Evolutionary conservation across 2,113 vertebrate species (phyloP).

Genomic region (Beaufortia kweichowensis): DNA sequence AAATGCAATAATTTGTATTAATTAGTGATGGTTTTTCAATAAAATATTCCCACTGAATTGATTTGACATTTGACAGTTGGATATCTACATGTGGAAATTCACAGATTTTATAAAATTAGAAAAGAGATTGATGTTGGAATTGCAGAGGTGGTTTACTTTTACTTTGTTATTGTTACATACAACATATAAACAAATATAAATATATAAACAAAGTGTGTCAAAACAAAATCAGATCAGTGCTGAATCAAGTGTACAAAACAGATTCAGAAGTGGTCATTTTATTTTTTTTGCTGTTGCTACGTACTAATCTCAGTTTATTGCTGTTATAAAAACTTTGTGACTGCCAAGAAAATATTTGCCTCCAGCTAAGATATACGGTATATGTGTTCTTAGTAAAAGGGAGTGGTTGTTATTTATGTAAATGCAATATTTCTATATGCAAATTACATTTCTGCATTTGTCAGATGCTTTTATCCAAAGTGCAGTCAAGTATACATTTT

Average conservation of each 20-base stretch:
- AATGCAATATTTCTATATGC: no score
- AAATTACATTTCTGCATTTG: no score
- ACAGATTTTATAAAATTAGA: background rate
- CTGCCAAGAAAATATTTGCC: background rate
- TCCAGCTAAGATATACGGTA: background rate
- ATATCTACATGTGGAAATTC: no score
- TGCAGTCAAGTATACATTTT: no score
- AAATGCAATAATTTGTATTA: background rate
- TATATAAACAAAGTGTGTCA: background rate
- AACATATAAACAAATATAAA: background rate
- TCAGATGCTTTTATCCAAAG: no score
- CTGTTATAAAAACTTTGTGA: background rate
- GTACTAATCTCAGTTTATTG: slow-evolving; percentile 3
- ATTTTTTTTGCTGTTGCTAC: background rate
- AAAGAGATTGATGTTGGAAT: background rate
- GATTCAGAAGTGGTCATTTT: background rate
- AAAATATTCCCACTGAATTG: slow-evolving; percentile 13
- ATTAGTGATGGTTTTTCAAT: slow-evolving; percentile 7
- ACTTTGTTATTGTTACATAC: no score
- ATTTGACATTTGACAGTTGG: background rate
- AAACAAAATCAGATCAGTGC: background rate
- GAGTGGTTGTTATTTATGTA: slow-evolving; percentile 3
- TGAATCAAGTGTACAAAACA: background rate
- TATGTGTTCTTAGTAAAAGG: background rate
- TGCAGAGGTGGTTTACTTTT: background rate